phyloP scores from a whole-genome alignment of 2,888 invertebrate genomes.

The Rhamnusium bicolor region DNA sequence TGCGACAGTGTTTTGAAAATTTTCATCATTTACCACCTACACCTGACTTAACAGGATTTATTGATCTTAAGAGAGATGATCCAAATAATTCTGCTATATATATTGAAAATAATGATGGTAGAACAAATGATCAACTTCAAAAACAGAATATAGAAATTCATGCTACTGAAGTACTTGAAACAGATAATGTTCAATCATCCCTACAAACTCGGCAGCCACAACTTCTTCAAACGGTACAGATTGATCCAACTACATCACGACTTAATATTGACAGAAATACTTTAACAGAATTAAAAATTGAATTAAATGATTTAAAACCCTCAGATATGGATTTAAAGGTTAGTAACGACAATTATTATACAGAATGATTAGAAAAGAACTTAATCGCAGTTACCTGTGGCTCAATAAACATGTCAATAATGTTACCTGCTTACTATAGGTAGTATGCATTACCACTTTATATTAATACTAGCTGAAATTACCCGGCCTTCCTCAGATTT shows the following conservation, averaged over 20 bases:
- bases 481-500: too few relatives aligned
- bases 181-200: slow-evolving; percentile 27
- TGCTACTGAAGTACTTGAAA: slow-evolving; percentile 21
- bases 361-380: too few relatives aligned
- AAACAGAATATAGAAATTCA: slow-evolving; percentile 26
- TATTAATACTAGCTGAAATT: too few relatives aligned
- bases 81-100: slow-evolving; percentile 38
- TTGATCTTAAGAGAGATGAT: slow-evolving; percentile 63
- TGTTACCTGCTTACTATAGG: too few relatives aligned
- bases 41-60: slow-evolving; percentile 63
- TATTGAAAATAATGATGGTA: slow-evolving; percentile 42
- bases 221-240: slow-evolving; percentile 55
- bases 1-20: slow-evolving; percentile 67
- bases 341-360: neutral
- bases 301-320: slow-evolving; percentile 60
- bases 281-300: slow-evolving; percentile 60
- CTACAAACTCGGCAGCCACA: slow-evolving; percentile 34
- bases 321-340: slow-evolving; percentile 39
- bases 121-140: slow-evolving; percentile 32
- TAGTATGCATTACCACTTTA: too few relatives aligned
- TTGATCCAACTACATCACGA: slow-evolving; percentile 52
- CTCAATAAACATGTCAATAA: too few relatives aligned
- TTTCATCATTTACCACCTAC: slow-evolving; percentile 60
- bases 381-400: too few relatives aligned
- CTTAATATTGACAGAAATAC: slow-evolving; percentile 58